A percentile compares a stretch with the other conserved stretches of the same genome.
phyloP scores from a whole-genome alignment of 1,140 invertebrate genomes.

The Lamellibrachia luymesi region DNA sequence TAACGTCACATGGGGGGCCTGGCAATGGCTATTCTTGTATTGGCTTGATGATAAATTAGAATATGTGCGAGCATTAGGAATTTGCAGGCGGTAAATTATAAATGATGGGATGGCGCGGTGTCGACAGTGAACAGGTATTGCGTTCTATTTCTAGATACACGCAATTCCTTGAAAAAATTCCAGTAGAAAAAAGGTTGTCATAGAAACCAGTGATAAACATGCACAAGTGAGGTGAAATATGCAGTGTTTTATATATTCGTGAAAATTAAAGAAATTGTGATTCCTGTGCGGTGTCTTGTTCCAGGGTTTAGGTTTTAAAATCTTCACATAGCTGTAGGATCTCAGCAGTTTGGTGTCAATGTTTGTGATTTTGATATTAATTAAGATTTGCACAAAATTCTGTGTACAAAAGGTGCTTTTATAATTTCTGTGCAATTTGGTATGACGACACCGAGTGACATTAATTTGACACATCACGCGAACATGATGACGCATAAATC shows the following conservation, averaged over 20 bases:
- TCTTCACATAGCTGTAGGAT: not conserved
- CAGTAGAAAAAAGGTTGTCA: not conserved
- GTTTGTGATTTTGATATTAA: not conserved
- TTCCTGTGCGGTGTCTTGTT: not conserved
- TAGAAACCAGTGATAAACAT: not conserved
- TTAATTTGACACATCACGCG: not conserved
- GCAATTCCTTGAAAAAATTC: not conserved
- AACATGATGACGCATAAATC: not conserved
- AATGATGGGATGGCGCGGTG: not conserved
- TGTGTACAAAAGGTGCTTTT: not conserved
- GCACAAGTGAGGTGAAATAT: not conserved
- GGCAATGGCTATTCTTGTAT: not conserved
- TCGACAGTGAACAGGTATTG: not conserved
- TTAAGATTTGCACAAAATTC: not conserved
- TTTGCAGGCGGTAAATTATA: not conserved
- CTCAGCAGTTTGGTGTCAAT: not conserved
- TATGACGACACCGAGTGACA: not conserved
- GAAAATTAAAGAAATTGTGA: too few relatives aligned
- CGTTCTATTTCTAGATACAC: not conserved
- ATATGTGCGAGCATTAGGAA: not conserved
- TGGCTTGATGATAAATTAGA: not conserved
- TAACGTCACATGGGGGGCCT: not conserved
- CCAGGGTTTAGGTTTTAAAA: not conserved
- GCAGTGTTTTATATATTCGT: not conserved
- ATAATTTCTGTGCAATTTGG: not conserved